These are phyloP conservation scores for Labeo catla DNA, from an alignment of 2,113 vertebrate species.

Conservation along the genomic window DNA sequence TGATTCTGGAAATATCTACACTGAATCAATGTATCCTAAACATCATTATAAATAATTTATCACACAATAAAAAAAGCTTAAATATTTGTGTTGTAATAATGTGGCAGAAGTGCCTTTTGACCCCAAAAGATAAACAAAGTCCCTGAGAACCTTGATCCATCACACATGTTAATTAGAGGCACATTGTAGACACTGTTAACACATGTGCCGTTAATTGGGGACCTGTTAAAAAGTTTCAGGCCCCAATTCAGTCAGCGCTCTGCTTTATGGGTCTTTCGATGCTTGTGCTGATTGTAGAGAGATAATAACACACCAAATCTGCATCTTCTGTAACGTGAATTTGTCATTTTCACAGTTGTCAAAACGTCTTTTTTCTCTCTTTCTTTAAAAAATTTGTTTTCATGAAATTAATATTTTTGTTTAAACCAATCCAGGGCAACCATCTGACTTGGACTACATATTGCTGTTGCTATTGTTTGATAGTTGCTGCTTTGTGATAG, in stretches of 20 bases:
- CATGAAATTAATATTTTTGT: slow-evolving; percentile 15
- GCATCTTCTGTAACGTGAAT: not conserved
- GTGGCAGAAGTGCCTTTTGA: slow-evolving; percentile 64
- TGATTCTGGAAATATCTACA: not conserved
- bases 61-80: not conserved
- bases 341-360: not conserved
- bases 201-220: slow-evolving; percentile 49
- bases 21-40: slow-evolving; percentile 24
- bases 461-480: slow-evolving; percentile 35
- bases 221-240: slow-evolving; percentile 46
- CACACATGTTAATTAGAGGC: slow-evolving; percentile 70
- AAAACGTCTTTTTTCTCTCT: not conserved
- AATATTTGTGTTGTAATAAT: slow-evolving; percentile 49
- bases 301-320: not conserved
- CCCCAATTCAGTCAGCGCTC: slow-evolving; percentile 34
- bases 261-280: slow-evolving; percentile 9
- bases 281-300: not conserved
- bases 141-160: slow-evolving; percentile 66
- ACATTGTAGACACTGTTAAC: slow-evolving; percentile 63
- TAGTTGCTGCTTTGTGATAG: slow-evolving; percentile 18
- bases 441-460: slow-evolving; percentile 28
- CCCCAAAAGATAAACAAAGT: slow-evolving; percentile 40
- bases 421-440: slow-evolving; percentile 10
- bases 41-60: slow-evolving; percentile 59
- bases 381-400: not conserved